phyloP scores from a whole-genome alignment of 2,113 vertebrate species.

The Phalacrocorax brasilianus region DNA sequence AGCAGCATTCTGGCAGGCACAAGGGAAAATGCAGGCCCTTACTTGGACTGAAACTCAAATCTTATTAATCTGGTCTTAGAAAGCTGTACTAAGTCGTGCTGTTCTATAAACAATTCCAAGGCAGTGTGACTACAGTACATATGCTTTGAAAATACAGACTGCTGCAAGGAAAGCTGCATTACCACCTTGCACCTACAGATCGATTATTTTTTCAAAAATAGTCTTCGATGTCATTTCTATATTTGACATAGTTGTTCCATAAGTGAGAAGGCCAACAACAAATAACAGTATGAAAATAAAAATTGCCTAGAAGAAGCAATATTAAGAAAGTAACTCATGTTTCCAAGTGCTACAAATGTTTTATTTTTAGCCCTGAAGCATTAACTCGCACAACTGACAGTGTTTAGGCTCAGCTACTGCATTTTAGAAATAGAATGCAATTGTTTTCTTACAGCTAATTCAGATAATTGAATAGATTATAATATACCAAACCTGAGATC shows the following conservation, averaged over 20 bases:
- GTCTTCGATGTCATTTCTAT: background rate
- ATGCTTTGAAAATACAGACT: background rate
- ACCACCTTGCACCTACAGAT: background rate
- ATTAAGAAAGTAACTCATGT: background rate
- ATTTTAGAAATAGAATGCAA: background rate
- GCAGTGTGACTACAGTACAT: fast-evolving
- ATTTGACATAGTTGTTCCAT: background rate
- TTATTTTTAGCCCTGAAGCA: background rate
- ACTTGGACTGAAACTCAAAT: background rate
- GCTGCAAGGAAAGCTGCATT: background rate
- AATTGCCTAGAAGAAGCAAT: background rate
- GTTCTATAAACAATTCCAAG: background rate
- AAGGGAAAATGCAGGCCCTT: background rate
- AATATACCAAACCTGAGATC: background rate
- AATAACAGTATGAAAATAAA: background rate
- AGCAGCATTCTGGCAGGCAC: background rate
- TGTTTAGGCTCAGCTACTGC: background rate
- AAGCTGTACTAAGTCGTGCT: background rate
- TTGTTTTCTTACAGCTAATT: background rate
- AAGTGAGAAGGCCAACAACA: background rate
- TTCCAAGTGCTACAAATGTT: background rate
- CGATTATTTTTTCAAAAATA: background rate
- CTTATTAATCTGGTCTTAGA: background rate
- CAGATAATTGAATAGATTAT: background rate
- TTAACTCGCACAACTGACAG: background rate